Evolutionary conservation across 2,888 invertebrate species (phyloP).

Genomic region (Melieria crassipennis): DNA sequence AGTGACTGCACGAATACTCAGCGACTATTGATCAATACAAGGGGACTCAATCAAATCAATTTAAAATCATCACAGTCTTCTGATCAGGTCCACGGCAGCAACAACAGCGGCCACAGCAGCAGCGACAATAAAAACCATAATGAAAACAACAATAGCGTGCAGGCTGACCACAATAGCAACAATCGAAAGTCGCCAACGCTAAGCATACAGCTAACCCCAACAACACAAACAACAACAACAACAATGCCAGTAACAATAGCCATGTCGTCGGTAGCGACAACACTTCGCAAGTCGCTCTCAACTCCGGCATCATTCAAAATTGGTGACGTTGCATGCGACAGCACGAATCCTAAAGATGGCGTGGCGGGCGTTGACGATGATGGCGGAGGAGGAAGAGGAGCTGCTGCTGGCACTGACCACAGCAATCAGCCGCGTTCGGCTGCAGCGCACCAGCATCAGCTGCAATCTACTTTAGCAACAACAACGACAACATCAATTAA

Average conservation of each 20-base stretch:
- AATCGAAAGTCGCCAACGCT: constrained; percentile 36
- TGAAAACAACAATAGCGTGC: constrained; percentile 44
- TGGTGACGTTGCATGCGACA: constrained; percentile 28
- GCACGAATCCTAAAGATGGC: neutral
- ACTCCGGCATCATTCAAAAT: constrained; percentile 36
- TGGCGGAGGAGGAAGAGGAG: constrained; percentile 2
- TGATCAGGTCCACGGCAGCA: constrained; percentile 40
- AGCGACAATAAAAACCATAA: constrained; percentile 4
- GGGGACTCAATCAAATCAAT: constrained; percentile 47
- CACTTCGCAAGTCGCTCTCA: constrained; percentile 42
- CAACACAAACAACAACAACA: constrained; percentile 28
- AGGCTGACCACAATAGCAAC: constrained; percentile 29
- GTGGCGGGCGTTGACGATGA: neutral
- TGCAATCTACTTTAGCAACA: constrained; percentile 24
- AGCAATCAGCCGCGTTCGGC: neutral
- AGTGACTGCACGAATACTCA: constrained; percentile 8
- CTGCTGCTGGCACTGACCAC: neutral
- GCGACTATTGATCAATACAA: constrained; percentile 36
- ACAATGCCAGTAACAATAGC: constrained; percentile 36
- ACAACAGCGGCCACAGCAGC: constrained; percentile 24
- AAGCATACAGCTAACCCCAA: constrained; percentile 9
- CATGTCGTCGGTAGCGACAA: constrained; percentile 32
- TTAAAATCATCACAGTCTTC: constrained; percentile 36
- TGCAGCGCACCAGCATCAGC: neutral
- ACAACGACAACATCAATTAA: constrained; percentile 12